Evolutionary conservation across 2,888 invertebrate genomes (phyloP).

Genomic region (Archips xylosteana): DNA sequence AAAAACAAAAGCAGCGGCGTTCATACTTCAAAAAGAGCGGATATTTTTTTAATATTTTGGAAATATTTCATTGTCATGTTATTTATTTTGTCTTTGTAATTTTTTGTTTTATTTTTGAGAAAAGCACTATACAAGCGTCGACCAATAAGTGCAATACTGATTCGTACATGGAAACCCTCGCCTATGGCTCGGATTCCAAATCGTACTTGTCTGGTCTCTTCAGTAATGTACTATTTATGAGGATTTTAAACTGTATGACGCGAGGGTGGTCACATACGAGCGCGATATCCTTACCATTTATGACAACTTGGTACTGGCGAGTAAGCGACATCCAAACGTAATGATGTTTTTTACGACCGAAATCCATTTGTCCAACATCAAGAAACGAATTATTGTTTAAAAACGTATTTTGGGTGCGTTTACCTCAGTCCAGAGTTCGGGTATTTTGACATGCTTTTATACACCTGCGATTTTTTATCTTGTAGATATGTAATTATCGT

Average conservation of each 20-base stretch:
- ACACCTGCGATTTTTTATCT: neutral
- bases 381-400: conserved; percentile 24
- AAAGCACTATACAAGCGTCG: too few relatives aligned
- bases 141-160: too few relatives aligned
- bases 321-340: conserved; percentile 26
- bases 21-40: too few relatives aligned
- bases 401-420: conserved; percentile 7
- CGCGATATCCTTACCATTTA: conserved; percentile 39
- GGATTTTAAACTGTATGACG: conserved; percentile 35
- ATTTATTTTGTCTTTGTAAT: too few relatives aligned
- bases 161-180: too few relatives aligned
- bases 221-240: neutral
- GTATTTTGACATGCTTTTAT: neutral
- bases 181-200: too few relatives aligned
- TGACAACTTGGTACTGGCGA: conserved; percentile 24
- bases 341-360: conserved; percentile 33
- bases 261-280: conserved; percentile 53
- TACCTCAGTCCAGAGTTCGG: neutral
- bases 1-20: too few relatives aligned
- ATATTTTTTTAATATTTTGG: too few relatives aligned
- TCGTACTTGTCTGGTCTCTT: too few relatives aligned
- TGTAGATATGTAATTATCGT: too few relatives aligned
- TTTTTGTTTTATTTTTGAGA: too few relatives aligned
- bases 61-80: too few relatives aligned
- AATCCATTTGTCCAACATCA: conserved; percentile 35